A percentile compares a stretch with the other conserved stretches of the same genome.
Evolutionary conservation across 2,888 invertebrate species (phyloP).

Genomic region (Lottia scabra): DNA sequence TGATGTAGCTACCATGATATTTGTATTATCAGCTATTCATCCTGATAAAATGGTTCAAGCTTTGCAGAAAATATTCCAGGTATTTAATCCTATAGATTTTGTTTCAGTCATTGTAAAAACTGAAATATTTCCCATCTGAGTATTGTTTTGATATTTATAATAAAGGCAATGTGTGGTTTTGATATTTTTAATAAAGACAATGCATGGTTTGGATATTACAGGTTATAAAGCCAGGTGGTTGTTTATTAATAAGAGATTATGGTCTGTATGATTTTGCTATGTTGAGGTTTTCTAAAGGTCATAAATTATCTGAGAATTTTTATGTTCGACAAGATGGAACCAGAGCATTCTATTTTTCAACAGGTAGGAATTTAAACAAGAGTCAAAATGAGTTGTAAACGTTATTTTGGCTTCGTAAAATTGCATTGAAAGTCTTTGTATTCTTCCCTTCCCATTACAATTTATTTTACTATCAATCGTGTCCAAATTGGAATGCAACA

Average conservation of each 20-base stretch:
- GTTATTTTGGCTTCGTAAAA: background rate
- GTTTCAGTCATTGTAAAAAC: too few species aligned
- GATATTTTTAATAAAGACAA: too few species aligned
- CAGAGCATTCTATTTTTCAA: slow-evolving; percentile 75
- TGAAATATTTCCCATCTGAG: too few species aligned
- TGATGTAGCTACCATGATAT: slow-evolving; percentile 90
- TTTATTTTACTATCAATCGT: too few species aligned
- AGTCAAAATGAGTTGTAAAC: too few species aligned
- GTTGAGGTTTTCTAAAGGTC: slow-evolving; percentile 90
- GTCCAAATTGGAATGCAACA: too few species aligned
- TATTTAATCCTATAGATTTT: too few species aligned
- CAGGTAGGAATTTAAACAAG: slow-evolving; percentile 52
- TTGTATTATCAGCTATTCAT: slow-evolving; percentile 94
- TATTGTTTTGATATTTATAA: too few species aligned
- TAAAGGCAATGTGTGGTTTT: too few species aligned
- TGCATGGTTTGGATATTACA: too few species aligned
- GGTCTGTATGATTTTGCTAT: slow-evolving; percentile 97
- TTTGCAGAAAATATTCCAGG: slow-evolving; percentile 70
- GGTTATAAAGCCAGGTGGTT: slow-evolving; percentile 77
- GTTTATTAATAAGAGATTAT: slow-evolving; percentile 91
- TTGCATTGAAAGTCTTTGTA: background rate
- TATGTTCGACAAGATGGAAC: slow-evolving; percentile 98
- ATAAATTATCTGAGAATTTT: slow-evolving; percentile 91
- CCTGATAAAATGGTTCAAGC: slow-evolving; percentile 81
- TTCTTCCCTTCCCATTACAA: background rate